Conservation (phyloP, 2,113 vertebrate species). For the Corynorhinus townsendii region DNA sequence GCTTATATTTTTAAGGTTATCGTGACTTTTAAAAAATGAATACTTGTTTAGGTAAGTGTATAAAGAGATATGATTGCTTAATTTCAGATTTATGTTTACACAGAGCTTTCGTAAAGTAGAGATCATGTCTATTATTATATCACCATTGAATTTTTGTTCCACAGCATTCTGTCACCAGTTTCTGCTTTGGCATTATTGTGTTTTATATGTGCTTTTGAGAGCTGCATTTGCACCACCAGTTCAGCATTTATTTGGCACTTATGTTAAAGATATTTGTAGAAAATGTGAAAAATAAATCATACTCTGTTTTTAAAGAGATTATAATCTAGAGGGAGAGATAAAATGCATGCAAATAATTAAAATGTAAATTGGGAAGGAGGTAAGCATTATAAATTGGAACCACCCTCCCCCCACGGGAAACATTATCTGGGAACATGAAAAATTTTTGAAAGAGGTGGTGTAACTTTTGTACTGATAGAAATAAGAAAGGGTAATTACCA, state of each 20-base stretch:
- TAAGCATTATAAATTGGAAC: background rate
- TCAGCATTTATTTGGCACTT: conserved; percentile 25
- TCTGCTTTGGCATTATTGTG: conserved; percentile 28
- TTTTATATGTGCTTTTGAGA: conserved; percentile 34
- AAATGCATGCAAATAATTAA: background rate
- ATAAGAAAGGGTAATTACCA: background rate
- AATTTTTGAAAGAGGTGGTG: background rate
- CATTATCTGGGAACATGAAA: background rate
- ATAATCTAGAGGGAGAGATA: background rate
- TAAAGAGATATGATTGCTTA: conserved; percentile 5
- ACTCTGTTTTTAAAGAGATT: background rate
- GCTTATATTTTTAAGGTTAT: conserved; percentile 17
- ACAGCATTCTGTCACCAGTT: background rate
- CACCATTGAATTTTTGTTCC: background rate
- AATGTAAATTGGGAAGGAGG: background rate
- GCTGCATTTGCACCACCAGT: conserved; percentile 12
- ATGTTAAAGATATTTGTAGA: conserved; percentile 32
- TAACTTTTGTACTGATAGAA: background rate
- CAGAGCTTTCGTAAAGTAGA: conserved; percentile 10
- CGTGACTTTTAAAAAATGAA: conserved; percentile 28
- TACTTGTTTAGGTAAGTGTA: conserved; percentile 17
- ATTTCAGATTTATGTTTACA: conserved; percentile 26
- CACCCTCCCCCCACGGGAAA: background rate
- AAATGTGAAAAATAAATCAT: conserved; percentile 35
- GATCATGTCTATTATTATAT: conserved; percentile 8